Evolutionary conservation across 1,140 invertebrate species (phyloP).

Genomic region (Augochlora pura): DNA sequence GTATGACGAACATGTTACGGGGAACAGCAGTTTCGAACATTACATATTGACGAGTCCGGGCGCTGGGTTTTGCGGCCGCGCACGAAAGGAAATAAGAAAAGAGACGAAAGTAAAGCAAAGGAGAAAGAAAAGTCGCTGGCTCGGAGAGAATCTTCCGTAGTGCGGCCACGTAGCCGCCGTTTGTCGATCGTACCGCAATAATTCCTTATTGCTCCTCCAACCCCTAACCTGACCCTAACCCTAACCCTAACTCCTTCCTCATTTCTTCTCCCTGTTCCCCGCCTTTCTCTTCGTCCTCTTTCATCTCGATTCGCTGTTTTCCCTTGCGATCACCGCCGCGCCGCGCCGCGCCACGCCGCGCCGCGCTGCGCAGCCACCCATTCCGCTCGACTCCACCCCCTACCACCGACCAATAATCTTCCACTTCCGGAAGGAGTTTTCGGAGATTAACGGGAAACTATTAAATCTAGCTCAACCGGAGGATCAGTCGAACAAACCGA

Average conservation of each 20-base stretch:
- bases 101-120: constrained; percentile 37
- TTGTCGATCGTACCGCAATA: constrained; percentile 81
- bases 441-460: constrained; percentile 60
- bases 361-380: too few species aligned
- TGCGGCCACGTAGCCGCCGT: constrained; percentile 79
- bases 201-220: constrained; percentile 80
- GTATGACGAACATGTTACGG: constrained; percentile 28
- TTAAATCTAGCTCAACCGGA: constrained; percentile 59
- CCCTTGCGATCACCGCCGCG: not conserved
- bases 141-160: constrained; percentile 71
- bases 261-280: constrained; percentile 37
- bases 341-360: too few species aligned
- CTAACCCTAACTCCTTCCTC: constrained; percentile 63
- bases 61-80: constrained; percentile 34
- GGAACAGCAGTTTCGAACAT: constrained; percentile 57
- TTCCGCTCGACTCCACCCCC: not conserved
- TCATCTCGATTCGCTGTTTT: constrained; percentile 12
- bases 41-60: constrained; percentile 73
- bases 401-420: constrained; percentile 42
- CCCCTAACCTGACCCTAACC: constrained; percentile 67
- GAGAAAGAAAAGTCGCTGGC: constrained; percentile 50
- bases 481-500: constrained; percentile 50
- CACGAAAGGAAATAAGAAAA: constrained; percentile 31
- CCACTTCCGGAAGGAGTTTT: constrained; percentile 56
- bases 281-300: constrained; percentile 27